Evolutionary conservation across 2,113 vertebrate genomes (phyloP), one percentile per base, ranked within the genome.

Genomic region (Reinhardtius hippoglossoides): DNA sequence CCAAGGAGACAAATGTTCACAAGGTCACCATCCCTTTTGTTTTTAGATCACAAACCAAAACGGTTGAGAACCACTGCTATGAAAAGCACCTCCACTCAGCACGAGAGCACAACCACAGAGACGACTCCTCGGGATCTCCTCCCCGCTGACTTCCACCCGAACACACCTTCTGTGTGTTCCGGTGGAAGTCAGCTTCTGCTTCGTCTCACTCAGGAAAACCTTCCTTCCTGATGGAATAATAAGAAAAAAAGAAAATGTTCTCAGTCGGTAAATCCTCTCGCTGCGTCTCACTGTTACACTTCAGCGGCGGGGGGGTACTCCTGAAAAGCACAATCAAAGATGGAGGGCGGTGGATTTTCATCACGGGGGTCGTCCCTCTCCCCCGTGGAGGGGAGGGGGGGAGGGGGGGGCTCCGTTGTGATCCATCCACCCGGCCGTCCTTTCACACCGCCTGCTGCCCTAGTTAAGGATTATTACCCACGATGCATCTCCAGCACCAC

Each of bases 401-500:
- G 50, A 48, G 50, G 31, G 31, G 14, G 46, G 9, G 9, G 40
- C 40, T 42, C 40, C 12, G 40, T 12, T 42, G 50, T 2, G 0
- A 48, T 86, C 69, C 46, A 74, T 63, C 42, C 54, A n/a, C 16
- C 18, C 37, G 27, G 46, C 69, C 55, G 40, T 57, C 35, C 23
- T 57, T 27, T 66, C 37, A 35, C 9, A 0, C 58, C 18, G 16
- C 64, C 48, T 14, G 26, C 74, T 84, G 67, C 26, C 62, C 69
- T 42, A 82, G 74, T 56, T 89, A 58, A 64, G 74, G 83, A 87
- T 91, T 90, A 91, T 78, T 85, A 84, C 76, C 76, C 81, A 77
- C n/a, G 12, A 83, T 83, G 81, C 81, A 88, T 76, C 81, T 71
- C 71, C 70, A 76, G 62, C 66, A 16, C 64, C 62, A 50, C 74